Percentiles rank a stretch among this genome's conserved stretches.
Conservation (phyloP, 2,888 invertebrate genomes). For the Cinara cedri region DNA sequence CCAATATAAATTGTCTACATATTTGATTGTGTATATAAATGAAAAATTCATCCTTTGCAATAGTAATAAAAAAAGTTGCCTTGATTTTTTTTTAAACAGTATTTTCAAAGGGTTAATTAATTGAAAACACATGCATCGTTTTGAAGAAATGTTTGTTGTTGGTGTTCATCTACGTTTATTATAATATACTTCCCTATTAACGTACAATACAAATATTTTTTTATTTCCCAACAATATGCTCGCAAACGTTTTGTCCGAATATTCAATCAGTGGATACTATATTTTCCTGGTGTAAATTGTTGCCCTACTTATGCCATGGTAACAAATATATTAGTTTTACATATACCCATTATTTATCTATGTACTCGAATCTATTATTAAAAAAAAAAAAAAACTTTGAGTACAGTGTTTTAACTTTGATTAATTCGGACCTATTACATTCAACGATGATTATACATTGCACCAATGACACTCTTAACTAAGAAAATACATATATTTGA, state of each 20-base stretch:
- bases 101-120: not conserved
- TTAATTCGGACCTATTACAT: no score
- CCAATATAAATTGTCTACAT: slow-evolving; percentile 37
- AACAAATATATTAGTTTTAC: not conserved
- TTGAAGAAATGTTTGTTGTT: slow-evolving; percentile 18
- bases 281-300: not conserved
- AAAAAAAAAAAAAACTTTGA: not conserved
- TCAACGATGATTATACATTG: no score
- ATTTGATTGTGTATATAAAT: slow-evolving; percentile 21
- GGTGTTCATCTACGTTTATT: not conserved
- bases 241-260: slow-evolving; percentile 8
- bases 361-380: not conserved
- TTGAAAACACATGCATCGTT: slow-evolving; percentile 20
- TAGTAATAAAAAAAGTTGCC: slow-evolving; percentile 34
- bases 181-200: not conserved
- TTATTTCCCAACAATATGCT: not conserved
- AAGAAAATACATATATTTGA: no score
- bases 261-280: not conserved
- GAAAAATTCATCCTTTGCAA: slow-evolving; percentile 36
- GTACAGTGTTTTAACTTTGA: no score
- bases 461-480: no score
- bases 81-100: slow-evolving; percentile 10
- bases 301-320: not conserved
- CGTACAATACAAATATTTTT: not conserved
- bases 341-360: not conserved